Percentiles rank a stretch among this genome's conserved stretches.
These are phyloP conservation scores for Prosapia bicincta DNA, from an alignment of 2,888 invertebrate species.

Conservation along the genomic window DNA sequence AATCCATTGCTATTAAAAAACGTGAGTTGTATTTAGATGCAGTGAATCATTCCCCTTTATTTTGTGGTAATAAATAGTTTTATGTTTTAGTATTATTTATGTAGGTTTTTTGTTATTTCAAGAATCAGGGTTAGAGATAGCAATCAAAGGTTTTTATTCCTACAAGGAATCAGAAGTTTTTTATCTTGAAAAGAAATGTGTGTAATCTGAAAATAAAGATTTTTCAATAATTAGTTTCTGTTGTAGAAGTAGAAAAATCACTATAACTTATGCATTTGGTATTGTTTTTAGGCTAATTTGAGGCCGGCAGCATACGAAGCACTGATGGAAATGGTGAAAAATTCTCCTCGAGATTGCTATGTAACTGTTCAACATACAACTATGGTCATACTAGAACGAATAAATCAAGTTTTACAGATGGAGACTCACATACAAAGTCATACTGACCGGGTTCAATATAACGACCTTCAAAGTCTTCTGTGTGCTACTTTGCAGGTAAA, in stretches of 20 bases:
- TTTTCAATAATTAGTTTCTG: too few species aligned
- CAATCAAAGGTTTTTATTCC: too few species aligned
- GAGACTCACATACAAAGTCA: conserved; percentile 84
- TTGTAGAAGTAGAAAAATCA: neutral
- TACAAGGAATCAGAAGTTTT: neutral
- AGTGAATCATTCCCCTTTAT: too few species aligned
- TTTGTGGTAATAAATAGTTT: too few species aligned
- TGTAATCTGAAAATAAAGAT: too few species aligned
- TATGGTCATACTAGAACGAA: conserved; percentile 88
- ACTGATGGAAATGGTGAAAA: conserved; percentile 99
- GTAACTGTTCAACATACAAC: conserved; percentile 94
- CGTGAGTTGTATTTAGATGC: too few species aligned
- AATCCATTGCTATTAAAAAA: too few species aligned
- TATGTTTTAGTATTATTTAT: too few species aligned
- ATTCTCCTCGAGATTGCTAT: conserved; percentile 96
- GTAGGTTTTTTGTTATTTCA: too few species aligned
- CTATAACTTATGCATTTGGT: neutral
- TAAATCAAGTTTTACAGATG: conserved; percentile 94
- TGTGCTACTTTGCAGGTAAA: conserved; percentile 86
- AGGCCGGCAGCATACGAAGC: conserved; percentile 98
- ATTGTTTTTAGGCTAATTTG: conserved; percentile 70
- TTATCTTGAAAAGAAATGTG: neutral
- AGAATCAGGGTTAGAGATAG: too few species aligned
- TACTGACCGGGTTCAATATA: conserved; percentile 88
- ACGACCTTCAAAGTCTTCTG: conserved; percentile 91